Evolutionary conservation across 2,113 vertebrate species (phyloP), one percentile per base, ranked within the genome.

Genomic region (Osmerus eperlanus): DNA sequence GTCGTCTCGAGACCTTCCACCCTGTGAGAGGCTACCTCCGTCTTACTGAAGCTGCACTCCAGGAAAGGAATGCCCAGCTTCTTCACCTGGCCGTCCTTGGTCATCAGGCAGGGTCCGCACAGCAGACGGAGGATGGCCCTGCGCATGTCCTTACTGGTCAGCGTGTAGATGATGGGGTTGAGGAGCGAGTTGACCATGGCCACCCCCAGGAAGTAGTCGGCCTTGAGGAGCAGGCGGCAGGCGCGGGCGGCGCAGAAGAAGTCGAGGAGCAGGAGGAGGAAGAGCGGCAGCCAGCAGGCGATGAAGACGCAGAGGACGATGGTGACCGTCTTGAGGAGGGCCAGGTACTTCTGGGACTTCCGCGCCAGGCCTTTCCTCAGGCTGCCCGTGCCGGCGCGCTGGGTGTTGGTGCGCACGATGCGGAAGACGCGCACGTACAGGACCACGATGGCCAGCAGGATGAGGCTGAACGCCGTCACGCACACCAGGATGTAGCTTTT

Each of bases 151-250:
- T 88, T 91, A 82, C 92, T 96, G 71, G 94, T 96, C 58, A 96
- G 85, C 0, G 96, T 96, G 80, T 97, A 97, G 86, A 97, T 96
- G 77, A 96, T 90, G 3, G 96, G 96, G 79, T 97, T 97, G 29
- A 97, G 90, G 9, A 96, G 80, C 0, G 96, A 97, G 83, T 96
- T 97, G 66, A 95, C 81, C 91, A 98, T 95, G 18, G 96, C 95
- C 56, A 96, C 81, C 3, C 92, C 95, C 60, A 97, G 84, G 82
- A 96, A 96, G 75, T 96, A 95, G 13, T 96, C 93, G 0, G 93
- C 94, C 65, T 96, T 94, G 70, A 90, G 88, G 65, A 96, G 93
- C 29, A 96, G 70, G 0, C 61, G 25, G 74, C 94, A 95, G 1
- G 72, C 67, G 1, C 75, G 81, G 0, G 84, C 87, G 0, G 89